Conservation (phyloP, 1,140 invertebrate species). For the Monochamus saltuarius region DNA sequence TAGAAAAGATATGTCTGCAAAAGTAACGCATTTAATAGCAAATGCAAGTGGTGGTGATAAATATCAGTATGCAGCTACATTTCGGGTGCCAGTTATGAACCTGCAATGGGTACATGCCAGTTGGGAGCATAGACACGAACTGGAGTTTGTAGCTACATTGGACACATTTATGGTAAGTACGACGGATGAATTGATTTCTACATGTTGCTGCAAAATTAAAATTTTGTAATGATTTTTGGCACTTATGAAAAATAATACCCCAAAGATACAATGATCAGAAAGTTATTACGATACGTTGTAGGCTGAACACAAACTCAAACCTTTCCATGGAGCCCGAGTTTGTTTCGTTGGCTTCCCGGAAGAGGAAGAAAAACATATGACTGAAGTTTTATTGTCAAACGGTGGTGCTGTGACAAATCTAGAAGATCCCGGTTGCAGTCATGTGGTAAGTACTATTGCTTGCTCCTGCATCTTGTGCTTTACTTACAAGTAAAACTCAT, state of each 20-base stretch:
- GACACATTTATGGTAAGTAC: conserved; percentile 69
- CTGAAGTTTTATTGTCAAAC: conserved; percentile 81
- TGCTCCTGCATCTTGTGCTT: too few relatives aligned
- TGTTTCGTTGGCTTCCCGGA: conserved; percentile 87
- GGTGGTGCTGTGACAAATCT: conserved; percentile 74
- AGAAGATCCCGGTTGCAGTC: conserved; percentile 81
- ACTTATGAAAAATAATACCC: too few relatives aligned
- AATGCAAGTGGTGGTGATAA: conserved; percentile 84
- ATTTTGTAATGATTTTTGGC: too few relatives aligned
- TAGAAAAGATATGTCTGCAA: conserved; percentile 80
- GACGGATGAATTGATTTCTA: too few relatives aligned
- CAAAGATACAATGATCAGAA: too few relatives aligned
- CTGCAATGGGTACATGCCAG: conserved; percentile 83
- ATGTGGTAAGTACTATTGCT: conserved; percentile 72
- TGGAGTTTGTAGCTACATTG: conserved; percentile 65
- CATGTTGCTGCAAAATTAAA: too few relatives aligned
- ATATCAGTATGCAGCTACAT: conserved; percentile 83
- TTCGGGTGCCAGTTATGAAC: conserved; percentile 85
- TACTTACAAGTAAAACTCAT: too few relatives aligned
- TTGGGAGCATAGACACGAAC: conserved; percentile 74
- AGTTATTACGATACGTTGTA: too few relatives aligned
- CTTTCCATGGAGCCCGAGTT: conserved; percentile 83
- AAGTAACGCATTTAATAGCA: conserved; percentile 91
- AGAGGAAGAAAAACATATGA: conserved; percentile 89
- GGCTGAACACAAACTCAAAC: conserved; percentile 75